Conservation (phyloP, 2,797 vertebrate genomes). For the Sandelia bainsii region DNA sequence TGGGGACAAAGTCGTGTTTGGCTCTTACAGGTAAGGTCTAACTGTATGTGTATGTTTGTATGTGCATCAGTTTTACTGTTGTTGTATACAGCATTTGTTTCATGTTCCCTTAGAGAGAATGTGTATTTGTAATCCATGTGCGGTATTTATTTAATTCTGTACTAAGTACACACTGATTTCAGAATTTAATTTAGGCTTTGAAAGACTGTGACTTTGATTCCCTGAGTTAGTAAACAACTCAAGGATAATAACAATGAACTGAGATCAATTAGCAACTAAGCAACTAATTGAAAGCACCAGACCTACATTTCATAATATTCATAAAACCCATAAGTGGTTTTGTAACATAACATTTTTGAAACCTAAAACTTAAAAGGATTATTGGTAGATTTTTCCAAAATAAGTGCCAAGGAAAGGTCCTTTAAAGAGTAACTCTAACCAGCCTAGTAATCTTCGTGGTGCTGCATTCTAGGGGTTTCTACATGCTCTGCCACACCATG, state of each 20-base stretch:
- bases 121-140: not conserved
- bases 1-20: conserved; percentile 93
- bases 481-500: not conserved
- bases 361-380: too few species aligned
- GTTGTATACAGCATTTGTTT: not conserved
- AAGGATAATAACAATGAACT: too few species aligned
- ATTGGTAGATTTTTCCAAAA: too few species aligned
- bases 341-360: too few species aligned
- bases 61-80: not conserved
- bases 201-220: too few species aligned
- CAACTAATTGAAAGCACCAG: too few species aligned
- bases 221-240: too few species aligned
- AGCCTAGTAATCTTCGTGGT: not conserved
- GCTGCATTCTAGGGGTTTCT: not conserved
- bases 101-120: not conserved
- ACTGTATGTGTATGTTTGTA: not conserved
- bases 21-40: conserved; percentile 90
- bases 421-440: not conserved
- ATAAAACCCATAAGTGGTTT: too few species aligned
- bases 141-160: not conserved
- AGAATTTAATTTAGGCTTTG: too few species aligned
- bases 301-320: too few species aligned
- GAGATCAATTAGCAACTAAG: too few species aligned
- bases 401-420: too few species aligned
- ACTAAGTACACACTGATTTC: not conserved